Evolutionary conservation across 2,113 vertebrate species (phyloP), one percentile per base, ranked within the genome.

Genomic region (Trochalopteron elliotii): DNA sequence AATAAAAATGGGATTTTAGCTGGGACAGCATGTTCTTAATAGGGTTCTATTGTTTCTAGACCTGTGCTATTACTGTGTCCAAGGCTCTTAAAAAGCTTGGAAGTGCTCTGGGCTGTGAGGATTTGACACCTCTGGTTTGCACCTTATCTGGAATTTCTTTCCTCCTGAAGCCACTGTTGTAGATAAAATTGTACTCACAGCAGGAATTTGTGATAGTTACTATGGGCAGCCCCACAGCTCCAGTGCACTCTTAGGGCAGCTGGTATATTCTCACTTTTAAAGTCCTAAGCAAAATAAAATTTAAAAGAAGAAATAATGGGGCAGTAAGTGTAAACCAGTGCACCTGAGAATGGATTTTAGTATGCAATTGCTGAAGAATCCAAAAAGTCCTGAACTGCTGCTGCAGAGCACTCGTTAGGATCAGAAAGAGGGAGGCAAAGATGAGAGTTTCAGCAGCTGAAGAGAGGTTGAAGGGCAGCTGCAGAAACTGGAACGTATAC

Each of bases 401-500:
- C 33, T 47, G 18, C 14, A 47, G 55, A 69, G 47, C 6, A 2
- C 61, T 88, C 7, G 1, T 37, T 50, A 56, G 50, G 40, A 60
- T 53, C n/a, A 76, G 53, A 94, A 56, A 28, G 30, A 85, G n/a
- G 12, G 19, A 70, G 25, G 69, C 18, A 84, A 80, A 87, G 31
- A 35, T 2, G 28, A 12, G 45, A 72, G 14, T 57, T 91, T 69
- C 47, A n/a, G 64, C 50, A 78, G 75, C 85, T 90, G 82, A 81
- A 50, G 61, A 35, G 67, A 75, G 44, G 61, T 33, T 79, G 87
- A 89, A 79, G 64, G 84, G 67, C 87, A 95, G 90, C 93, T 96
- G 90, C 63, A 63, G 59, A 93, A 87, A 44, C 60, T 70, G 82
- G 79, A 89, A 88, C 0, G 2, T 13, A 13, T 47, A 47, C 7